Base-by-base conservation (phyloP, 2,888 invertebrate genomes). In the Monopis laevigella region DNA sequence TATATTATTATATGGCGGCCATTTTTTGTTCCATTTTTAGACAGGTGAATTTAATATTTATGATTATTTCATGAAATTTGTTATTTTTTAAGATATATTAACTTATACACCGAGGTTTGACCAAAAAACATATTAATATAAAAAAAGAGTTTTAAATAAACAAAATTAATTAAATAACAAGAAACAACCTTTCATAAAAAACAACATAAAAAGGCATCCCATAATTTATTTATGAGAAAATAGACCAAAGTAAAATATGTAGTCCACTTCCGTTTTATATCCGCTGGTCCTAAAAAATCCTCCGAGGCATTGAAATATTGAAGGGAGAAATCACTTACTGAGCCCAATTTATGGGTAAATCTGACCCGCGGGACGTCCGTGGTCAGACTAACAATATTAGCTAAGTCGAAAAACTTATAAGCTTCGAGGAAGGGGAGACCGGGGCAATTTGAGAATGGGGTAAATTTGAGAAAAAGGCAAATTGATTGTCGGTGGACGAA, bases 341-440 rank as follows among this genome's bases (percentile, higher is more conserved):
- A 56, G 58, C 57, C 56, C 74, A 74, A 78, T 80, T 78, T 80
- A 78, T 78, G 64, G 66, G 58, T 46, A 64, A 74, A 80, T 77
- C 71, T 73, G 56, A 59, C 78, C 77, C 77, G 52, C 51, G 78
- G 74, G 78, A 75, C 54, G 52, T 27, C 52, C 71, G 77, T 69
- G 77, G 78, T 68, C 56, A 57, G 78, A 70, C 69, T 78, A 74
- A 75, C 78, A 78, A 78, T 68, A 71, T 80, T 72, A 75, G 63
- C 54, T 45, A 54, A 55, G 58, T 55, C 49, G 62, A 58, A 65
- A 68, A 70, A 65, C 70, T 75, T 75, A 74, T 67, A 69, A 68
- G 66, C 59, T 43, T 38, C 35, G 41, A 28, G 16, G 28, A 39
- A 32, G 8, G 12, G 34, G n/a, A n/a, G n/a, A 14, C 39, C 27